Evolutionary conservation across 2,888 invertebrate genomes (phyloP).

Genomic region (Halocaridina rubra): DNA sequence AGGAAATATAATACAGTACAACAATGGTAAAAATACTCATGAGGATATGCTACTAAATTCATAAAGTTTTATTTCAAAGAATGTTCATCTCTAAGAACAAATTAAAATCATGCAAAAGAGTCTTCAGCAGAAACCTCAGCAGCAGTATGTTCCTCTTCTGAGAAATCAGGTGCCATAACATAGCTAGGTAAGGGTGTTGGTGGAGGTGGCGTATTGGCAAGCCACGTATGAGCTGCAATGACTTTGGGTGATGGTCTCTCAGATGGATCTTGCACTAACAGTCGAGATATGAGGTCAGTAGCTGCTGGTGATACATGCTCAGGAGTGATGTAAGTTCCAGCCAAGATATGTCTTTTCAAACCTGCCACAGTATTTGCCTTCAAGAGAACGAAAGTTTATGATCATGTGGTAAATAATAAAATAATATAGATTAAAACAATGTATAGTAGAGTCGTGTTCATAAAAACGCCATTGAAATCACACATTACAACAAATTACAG

Average conservation of each 20-base stretch:
- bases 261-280: slow-evolving; percentile 66
- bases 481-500: too few relatives aligned
- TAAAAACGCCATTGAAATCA: too few relatives aligned
- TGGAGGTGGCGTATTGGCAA: neutral
- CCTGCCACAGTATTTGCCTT: slow-evolving; percentile 80
- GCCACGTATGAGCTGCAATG: slow-evolving; percentile 25
- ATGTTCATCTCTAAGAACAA: too few relatives aligned
- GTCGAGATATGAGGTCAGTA: slow-evolving; percentile 70
- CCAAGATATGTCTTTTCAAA: slow-evolving; percentile 77
- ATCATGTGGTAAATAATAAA: too few relatives aligned
- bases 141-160: neutral
- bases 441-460: too few relatives aligned
- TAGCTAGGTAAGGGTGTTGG: neutral
- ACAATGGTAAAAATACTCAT: too few relatives aligned
- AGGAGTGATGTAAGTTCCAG: slow-evolving; percentile 74
- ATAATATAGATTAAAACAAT: too few relatives aligned
- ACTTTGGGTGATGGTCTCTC: slow-evolving; percentile 10
- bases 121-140: neutral
- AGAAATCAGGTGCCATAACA: slow-evolving; percentile 7
- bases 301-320: slow-evolving; percentile 72
- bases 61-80: too few relatives aligned
- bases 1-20: too few relatives aligned
- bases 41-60: too few relatives aligned
- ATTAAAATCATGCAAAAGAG: too few relatives aligned
- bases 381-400: slow-evolving; percentile 81